Conservation (phyloP, 1,140 invertebrate genomes). For the Nixonia krombeini region DNA sequence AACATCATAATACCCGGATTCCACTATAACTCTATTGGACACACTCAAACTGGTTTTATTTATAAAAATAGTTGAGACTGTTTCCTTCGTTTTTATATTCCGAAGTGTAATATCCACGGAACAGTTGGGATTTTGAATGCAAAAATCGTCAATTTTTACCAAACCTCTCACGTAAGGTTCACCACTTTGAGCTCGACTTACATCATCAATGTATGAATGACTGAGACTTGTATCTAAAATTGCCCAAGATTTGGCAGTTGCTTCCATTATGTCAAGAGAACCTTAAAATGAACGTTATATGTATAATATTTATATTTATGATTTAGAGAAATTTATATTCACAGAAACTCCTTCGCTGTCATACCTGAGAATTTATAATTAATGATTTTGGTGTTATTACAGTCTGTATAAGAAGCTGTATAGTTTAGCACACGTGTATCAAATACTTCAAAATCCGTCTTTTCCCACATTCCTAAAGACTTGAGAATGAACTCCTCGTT, state of each 20-base stretch:
- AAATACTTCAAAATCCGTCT: conserved; percentile 50
- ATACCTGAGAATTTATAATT: neutral
- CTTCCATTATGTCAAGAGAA: neutral
- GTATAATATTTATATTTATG: no score
- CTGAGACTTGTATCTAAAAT: no score
- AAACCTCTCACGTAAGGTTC: conserved; percentile 50
- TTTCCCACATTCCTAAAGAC: conserved; percentile 50
- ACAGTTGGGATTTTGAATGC: no score
- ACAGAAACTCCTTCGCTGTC: neutral
- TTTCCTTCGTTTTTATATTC: no score
- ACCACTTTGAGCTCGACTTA: conserved; percentile 49
- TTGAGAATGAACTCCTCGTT: conserved; percentile 46
- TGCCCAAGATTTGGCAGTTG: conserved; percentile 45
- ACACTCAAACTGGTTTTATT: no score
- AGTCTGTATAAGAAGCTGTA: conserved; percentile 8
- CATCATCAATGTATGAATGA: conserved; percentile 15
- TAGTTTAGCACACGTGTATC: neutral
- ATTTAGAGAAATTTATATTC: neutral
- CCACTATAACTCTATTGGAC: conserved; percentile 51
- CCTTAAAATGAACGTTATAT: no score
- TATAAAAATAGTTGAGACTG: neutral
- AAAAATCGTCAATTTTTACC: no score
- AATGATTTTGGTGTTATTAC: neutral
- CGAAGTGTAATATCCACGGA: no score
- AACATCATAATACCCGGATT: conserved; percentile 62